Conservation (phyloP, 1,140 invertebrate species). For the Ceratitis capitata region DNA sequence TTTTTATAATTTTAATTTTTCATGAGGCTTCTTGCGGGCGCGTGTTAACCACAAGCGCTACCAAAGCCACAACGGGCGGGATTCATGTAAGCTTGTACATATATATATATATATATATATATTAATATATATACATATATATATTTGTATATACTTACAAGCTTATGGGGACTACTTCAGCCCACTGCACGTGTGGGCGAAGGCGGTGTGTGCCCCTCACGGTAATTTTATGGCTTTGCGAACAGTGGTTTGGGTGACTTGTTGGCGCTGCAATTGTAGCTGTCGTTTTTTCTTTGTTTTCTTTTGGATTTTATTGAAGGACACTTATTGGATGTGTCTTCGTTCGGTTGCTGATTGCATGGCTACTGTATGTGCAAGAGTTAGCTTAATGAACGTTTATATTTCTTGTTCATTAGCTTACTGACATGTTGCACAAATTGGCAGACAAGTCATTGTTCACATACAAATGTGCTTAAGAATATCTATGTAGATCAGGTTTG, state of each 20-base stretch:
- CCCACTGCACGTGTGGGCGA: background rate
- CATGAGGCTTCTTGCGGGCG: background rate
- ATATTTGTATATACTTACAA: too few species aligned
- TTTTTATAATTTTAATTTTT: constrained; percentile 12
- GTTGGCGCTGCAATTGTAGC: background rate
- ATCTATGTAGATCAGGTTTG: too few species aligned
- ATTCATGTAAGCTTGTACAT: background rate
- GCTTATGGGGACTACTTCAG: background rate
- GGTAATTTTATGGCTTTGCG: too few species aligned
- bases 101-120: background rate
- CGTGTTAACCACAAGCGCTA: constrained; percentile 31
- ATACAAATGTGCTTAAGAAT: too few species aligned
- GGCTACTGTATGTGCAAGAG: background rate
- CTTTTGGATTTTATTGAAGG: constrained; percentile 37
- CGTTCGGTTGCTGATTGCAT: background rate
- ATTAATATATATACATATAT: background rate
- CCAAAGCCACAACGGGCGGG: background rate
- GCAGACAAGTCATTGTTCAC: background rate
- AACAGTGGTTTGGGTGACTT: background rate
- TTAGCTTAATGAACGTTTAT: background rate
- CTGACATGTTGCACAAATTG: background rate
- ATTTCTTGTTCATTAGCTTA: background rate
- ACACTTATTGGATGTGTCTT: background rate
- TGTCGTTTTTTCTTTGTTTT: background rate
- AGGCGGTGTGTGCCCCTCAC: background rate